Evolutionary conservation across 1,140 invertebrate species (phyloP).

Genomic region (Grapholita molesta): DNA sequence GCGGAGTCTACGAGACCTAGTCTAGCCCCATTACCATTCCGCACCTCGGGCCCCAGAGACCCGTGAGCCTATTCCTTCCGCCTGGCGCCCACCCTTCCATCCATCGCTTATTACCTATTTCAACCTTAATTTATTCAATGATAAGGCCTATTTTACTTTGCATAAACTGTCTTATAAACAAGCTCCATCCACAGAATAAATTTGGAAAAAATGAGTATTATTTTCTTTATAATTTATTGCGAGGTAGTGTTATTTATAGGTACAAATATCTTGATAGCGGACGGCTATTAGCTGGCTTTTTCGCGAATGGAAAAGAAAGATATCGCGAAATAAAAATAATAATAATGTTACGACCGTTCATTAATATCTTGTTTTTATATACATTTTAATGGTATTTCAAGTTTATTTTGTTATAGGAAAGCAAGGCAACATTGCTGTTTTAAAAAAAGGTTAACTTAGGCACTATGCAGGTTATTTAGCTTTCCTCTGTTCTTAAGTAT

Average conservation of each 20-base stretch:
- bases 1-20: background rate
- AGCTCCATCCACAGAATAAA: slow-evolving; percentile 1
- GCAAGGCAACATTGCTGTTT: too few relatives aligned
- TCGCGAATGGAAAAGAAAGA: background rate
- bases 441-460: too few relatives aligned
- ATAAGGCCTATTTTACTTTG: slow-evolving; percentile 15
- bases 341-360: too few relatives aligned
- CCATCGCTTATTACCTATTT: slow-evolving; percentile 10
- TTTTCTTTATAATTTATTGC: slow-evolving; percentile 5
- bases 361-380: too few relatives aligned
- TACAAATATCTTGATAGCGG: background rate
- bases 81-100: slow-evolving; percentile 9
- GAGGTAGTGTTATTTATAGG: background rate
- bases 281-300: background rate
- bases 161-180: slow-evolving; percentile 13
- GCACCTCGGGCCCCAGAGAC: background rate
- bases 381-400: too few relatives aligned
- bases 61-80: slow-evolving; percentile 9
- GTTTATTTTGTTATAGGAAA: too few relatives aligned
- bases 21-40: slow-evolving; percentile 1
- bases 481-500: too few relatives aligned
- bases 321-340: background rate
- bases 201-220: background rate
- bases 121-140: slow-evolving; percentile 10
- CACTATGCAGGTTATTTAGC: too few relatives aligned